Conservation (phyloP, 2,888 invertebrate genomes). For the Boloria selene region DNA sequence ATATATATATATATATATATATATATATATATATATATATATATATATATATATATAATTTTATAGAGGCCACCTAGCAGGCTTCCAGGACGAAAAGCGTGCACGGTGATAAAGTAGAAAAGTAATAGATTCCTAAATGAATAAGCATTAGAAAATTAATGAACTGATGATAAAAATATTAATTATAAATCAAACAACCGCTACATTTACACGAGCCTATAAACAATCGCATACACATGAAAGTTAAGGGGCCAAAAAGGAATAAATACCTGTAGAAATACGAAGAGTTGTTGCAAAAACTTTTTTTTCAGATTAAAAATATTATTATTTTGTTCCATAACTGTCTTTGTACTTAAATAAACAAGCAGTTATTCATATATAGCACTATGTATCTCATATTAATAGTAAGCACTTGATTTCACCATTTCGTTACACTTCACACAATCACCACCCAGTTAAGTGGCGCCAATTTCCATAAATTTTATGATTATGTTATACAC, state of each 20-base stretch:
- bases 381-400: conserved; percentile 36
- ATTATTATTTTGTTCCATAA: conserved; percentile 44
- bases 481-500: conserved; percentile 1
- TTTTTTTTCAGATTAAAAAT: conserved; percentile 55
- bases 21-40: no score
- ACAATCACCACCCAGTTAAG: conserved; percentile 17
- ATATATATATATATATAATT: no score
- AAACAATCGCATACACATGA: no score
- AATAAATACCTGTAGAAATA: conserved; percentile 59
- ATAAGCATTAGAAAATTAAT: no score
- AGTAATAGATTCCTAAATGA: no score
- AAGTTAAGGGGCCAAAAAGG: not conserved
- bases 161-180: no score
- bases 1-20: no score
- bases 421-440: conserved; percentile 63
- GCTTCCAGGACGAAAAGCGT: no score
- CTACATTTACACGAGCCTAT: no score
- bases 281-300: conserved; percentile 55
- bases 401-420: conserved; percentile 52
- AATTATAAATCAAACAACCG: no score
- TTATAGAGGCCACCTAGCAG: no score
- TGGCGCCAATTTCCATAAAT: not conserved
- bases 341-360: conserved; percentile 5
- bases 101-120: no score
- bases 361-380: not conserved